phyloP scores from a whole-genome alignment of 2,797 vertebrate species.

The Percopsis omiscomaycus region DNA sequence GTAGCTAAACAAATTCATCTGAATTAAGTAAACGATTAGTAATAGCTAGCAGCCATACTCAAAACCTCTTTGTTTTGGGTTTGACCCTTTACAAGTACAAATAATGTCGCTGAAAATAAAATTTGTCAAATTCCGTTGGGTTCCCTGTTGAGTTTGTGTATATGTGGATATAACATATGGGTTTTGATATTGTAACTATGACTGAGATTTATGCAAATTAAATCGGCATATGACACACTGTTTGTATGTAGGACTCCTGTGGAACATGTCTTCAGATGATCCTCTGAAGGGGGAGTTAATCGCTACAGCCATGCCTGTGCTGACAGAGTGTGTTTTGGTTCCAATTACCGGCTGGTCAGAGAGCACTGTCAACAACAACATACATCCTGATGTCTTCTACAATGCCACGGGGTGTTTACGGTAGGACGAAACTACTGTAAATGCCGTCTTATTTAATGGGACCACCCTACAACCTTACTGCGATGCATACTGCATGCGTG shows the following conservation, averaged over 20 bases:
- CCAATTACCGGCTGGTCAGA: slow-evolving; percentile 85
- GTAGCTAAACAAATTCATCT: too few relatives aligned
- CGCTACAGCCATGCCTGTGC: slow-evolving; percentile 77
- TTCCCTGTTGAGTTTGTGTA: too few relatives aligned
- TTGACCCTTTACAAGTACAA: too few relatives aligned
- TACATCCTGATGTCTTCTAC: slow-evolving; percentile 88
- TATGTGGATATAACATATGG: too few relatives aligned
- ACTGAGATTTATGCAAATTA: not conserved
- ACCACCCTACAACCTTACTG: not conserved
- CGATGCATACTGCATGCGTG: not conserved
- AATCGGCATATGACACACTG: not conserved
- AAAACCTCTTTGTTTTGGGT: too few relatives aligned
- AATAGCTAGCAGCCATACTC: too few relatives aligned
- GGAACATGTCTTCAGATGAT: slow-evolving; percentile 92
- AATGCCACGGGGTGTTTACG: slow-evolving; percentile 90
- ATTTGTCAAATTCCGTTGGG: too few relatives aligned
- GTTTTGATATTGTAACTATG: too few relatives aligned
- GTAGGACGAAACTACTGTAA: slow-evolving; percentile 58
- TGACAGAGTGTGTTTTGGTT: slow-evolving; percentile 85
- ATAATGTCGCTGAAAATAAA: too few relatives aligned
- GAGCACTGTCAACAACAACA: slow-evolving; percentile 55
- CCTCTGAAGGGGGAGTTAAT: slow-evolving; percentile 84
- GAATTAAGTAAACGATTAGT: too few relatives aligned
- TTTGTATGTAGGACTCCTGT: slow-evolving; percentile 83
- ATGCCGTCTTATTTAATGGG: too few relatives aligned